A percentile compares a stretch with the other conserved stretches of the same genome.
phyloP scores from a whole-genome alignment of 2,888 invertebrate genomes.

The Athetis lepigone region DNA sequence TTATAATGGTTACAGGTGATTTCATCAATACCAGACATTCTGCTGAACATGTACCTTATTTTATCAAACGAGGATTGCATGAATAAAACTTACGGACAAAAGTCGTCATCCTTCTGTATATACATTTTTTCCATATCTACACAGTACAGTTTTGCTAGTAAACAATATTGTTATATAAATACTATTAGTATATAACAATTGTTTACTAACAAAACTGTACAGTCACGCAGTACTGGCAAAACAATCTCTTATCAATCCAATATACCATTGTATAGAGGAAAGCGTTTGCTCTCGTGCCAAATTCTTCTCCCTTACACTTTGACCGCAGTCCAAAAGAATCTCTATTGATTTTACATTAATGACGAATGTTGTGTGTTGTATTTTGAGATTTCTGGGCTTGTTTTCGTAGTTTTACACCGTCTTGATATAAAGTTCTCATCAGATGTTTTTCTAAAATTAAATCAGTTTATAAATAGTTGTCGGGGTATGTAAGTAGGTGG shows the following conservation, averaged over 20 bases:
- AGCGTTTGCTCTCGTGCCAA: constrained; percentile 47
- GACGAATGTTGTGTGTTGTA: background rate
- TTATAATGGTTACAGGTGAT: too few relatives aligned
- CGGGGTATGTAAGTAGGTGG: constrained; percentile 42
- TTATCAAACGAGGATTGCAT: too few relatives aligned
- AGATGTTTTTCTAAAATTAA: constrained; percentile 29
- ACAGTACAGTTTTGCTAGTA: too few relatives aligned
- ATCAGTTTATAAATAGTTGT: constrained; percentile 31
- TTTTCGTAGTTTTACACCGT: constrained; percentile 21
- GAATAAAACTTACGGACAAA: too few relatives aligned
- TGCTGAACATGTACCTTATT: too few relatives aligned
- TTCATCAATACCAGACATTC: too few relatives aligned
- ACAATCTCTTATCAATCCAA: constrained; percentile 50
- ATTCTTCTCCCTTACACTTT: constrained; percentile 13
- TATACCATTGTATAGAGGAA: constrained; percentile 28
- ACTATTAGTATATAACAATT: constrained; percentile 28
- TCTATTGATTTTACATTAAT: background rate
- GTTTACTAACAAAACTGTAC: constrained; percentile 20
- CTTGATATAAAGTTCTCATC: constrained; percentile 16
- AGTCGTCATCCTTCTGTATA: too few relatives aligned
- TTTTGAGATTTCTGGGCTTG: constrained; percentile 7
- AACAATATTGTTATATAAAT: too few relatives aligned
- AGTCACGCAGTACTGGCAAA: constrained; percentile 38
- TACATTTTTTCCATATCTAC: too few relatives aligned
- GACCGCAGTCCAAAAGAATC: constrained; percentile 13